These are phyloP conservation scores for Notodromas monacha DNA, from an alignment of 2,888 invertebrate genomes.

Conservation along the genomic window DNA sequence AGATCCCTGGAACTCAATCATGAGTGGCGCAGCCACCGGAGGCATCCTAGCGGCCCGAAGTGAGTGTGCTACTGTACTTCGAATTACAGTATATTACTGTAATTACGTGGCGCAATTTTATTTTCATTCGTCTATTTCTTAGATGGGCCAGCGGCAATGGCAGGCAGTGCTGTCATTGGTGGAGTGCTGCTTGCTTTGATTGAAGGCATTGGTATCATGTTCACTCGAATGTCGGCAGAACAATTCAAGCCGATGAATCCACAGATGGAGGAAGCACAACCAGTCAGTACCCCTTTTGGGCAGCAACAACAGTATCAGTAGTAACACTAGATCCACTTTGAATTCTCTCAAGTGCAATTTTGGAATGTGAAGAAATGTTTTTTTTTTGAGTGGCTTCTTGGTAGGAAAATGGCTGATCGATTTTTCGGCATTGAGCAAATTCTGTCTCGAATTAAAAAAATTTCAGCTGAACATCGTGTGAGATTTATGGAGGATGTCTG, in stretches of 20 bases:
- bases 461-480: no score
- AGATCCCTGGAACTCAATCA: constrained; percentile 88
- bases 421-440: no score
- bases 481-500: no score
- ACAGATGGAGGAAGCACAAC: constrained; percentile 10
- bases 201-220: constrained; percentile 81
- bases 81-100: constrained; percentile 5
- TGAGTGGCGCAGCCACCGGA: constrained; percentile 80
- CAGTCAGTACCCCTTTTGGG: not conserved
- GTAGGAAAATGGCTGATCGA: no score
- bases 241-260: constrained; percentile 57
- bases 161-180: constrained; percentile 79
- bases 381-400: no score
- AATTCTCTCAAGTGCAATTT: no score
- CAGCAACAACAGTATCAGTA: constrained; percentile 1
- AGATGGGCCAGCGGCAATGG: constrained; percentile 22
- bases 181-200: constrained; percentile 79
- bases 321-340: no score
- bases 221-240: constrained; percentile 63
- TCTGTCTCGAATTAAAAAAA: no score
- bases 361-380: no score
- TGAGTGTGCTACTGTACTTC: constrained; percentile 19
- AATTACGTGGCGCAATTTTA: constrained; percentile 5
- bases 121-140: constrained; percentile 10
- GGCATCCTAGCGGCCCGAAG: constrained; percentile 83